These are phyloP conservation scores for Xyliphius kryptos DNA, from an alignment of 2,113 vertebrate genomes.

Conservation along the genomic window DNA sequence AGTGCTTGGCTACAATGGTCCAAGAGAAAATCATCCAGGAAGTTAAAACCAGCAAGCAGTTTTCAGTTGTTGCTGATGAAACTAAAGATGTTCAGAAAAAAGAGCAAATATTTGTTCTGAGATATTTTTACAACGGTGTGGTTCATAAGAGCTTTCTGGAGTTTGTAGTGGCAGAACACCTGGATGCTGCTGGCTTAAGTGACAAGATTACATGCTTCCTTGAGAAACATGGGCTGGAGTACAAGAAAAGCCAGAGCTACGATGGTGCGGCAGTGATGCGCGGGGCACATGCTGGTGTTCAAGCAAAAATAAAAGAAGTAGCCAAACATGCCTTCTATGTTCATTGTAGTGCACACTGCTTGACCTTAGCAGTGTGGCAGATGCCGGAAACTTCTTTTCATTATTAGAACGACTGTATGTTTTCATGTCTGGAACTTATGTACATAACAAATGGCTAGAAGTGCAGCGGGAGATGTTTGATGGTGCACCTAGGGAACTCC, in stretches of 20 bases:
- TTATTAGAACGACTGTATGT: slow-evolving; percentile 21
- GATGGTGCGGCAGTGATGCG: slow-evolving; percentile 28
- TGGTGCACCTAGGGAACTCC: slow-evolving; percentile 27
- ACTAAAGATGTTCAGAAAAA: slow-evolving; percentile 34
- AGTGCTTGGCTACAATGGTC: slow-evolving; percentile 21
- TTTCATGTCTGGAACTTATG: too few species aligned
- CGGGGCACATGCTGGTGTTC: slow-evolving; percentile 15
- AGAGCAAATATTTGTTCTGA: too few species aligned
- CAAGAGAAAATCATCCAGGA: slow-evolving; percentile 25
- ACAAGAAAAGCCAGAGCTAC: slow-evolving; percentile 28
- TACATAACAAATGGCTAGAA: slow-evolving; percentile 33
- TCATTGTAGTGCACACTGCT: slow-evolving; percentile 32
- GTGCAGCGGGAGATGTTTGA: slow-evolving; percentile 27
- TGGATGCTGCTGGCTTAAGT: slow-evolving; percentile 26
- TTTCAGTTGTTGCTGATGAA: slow-evolving; percentile 22
- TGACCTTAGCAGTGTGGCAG: slow-evolving; percentile 24
- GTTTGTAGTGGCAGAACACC: slow-evolving; percentile 22
- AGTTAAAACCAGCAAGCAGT: slow-evolving; percentile 25
- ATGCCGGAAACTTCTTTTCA: slow-evolving; percentile 27
- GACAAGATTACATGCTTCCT: slow-evolving; percentile 23
- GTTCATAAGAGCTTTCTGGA: slow-evolving; percentile 33
- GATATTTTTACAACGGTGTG: slow-evolving; percentile 29
- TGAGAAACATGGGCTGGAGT: slow-evolving; percentile 30
- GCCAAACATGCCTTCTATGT: too few species aligned
- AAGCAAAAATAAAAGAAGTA: slow-evolving; percentile 20